phyloP scores from a whole-genome alignment of 2,113 vertebrate genomes.

The Globicephala melas region DNA sequence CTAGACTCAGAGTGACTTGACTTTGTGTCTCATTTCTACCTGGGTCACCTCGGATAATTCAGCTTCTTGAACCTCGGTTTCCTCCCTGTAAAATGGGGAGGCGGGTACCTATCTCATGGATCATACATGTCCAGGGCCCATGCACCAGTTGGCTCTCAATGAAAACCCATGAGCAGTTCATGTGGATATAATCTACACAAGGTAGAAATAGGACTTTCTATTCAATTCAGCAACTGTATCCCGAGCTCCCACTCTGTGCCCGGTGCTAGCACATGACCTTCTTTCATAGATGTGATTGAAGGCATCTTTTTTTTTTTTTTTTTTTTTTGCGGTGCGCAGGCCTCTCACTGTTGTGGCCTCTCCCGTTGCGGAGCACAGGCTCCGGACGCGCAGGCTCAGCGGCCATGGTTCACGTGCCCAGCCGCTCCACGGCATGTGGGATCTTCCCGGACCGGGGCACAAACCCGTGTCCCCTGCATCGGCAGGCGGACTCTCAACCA shows the following conservation, averaged over 20 bases:
- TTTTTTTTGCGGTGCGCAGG: no score
- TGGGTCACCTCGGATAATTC: background rate
- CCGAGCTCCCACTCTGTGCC: background rate
- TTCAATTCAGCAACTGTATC: background rate
- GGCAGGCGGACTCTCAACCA: no score
- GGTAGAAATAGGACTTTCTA: background rate
- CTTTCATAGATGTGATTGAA: background rate
- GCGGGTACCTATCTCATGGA: fast-evolving
- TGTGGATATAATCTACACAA: background rate
- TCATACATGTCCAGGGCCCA: fast-evolving
- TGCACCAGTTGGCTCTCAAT: fast-evolving
- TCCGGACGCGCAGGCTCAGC: no score
- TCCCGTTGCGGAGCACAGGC: no score
- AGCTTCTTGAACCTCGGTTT: background rate
- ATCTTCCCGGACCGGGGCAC: no score
- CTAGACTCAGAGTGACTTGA: background rate
- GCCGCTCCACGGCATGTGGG: no score
- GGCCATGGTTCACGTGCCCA: no score
- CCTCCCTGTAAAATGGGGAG: background rate
- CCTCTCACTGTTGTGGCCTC: no score
- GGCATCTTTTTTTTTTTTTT: background rate
- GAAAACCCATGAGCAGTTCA: fast-evolving
- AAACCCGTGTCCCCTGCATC: no score
- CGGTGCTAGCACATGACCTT: fast-evolving
- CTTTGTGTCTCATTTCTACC: background rate